Evolutionary conservation across 2,797 vertebrate species (phyloP).

Genomic region (Oceanodroma leucorhoa): DNA sequence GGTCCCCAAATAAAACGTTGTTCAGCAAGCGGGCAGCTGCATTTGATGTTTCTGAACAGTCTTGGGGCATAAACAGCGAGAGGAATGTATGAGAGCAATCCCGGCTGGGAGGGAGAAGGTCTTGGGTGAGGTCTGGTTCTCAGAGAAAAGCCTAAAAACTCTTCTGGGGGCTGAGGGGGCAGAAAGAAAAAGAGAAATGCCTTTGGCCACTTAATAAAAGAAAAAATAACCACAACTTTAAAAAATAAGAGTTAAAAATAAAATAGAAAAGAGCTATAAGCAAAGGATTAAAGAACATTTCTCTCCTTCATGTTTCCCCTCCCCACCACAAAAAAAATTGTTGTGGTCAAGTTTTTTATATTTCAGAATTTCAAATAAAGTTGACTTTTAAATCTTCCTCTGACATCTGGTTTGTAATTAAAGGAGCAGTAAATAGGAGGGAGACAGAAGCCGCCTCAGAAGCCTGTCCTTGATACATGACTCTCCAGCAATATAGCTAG

Average conservation of each 20-base stretch:
- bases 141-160: constrained; percentile 19
- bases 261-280: constrained; percentile 24
- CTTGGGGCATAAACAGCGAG: constrained; percentile 5
- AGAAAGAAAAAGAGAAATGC: constrained; percentile 6
- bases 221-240: constrained; percentile 31
- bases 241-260: constrained; percentile 56
- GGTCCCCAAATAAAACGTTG: neutral
- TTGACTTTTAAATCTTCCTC: constrained; percentile 49
- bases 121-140: constrained; percentile 18
- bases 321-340: constrained; percentile 26
- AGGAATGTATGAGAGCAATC: constrained; percentile 6
- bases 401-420: constrained; percentile 41
- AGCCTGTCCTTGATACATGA: constrained; percentile 27
- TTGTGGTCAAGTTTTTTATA: constrained; percentile 26
- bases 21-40: neutral
- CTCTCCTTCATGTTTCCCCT: constrained; percentile 50
- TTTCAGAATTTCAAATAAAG: constrained; percentile 44
- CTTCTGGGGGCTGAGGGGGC: neutral
- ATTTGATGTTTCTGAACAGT: constrained; percentile 1
- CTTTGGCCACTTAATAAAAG: neutral
- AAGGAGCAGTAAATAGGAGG: constrained; percentile 34
- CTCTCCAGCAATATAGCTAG: neutral
- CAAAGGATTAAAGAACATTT: constrained; percentile 54
- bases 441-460: constrained; percentile 30
- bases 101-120: neutral